Evolutionary conservation across 2,888 invertebrate genomes (phyloP).

Genomic region (Rhamnusium bicolor): DNA sequence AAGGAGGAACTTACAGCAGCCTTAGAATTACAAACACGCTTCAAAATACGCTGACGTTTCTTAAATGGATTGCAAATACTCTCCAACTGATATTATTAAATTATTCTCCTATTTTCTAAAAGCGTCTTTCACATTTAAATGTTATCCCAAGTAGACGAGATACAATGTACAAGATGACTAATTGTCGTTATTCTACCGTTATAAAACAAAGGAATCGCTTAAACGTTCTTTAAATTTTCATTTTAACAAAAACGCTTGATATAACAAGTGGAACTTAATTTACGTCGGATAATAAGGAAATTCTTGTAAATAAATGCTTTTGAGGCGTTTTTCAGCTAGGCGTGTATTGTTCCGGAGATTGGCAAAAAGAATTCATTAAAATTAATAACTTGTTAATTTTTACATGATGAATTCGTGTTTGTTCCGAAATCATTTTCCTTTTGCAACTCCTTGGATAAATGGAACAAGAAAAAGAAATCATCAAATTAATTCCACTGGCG

Average conservation of each 20-base stretch:
- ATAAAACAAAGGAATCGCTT: constrained; percentile 28
- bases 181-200: constrained; percentile 31
- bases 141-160: constrained; percentile 34
- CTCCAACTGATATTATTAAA: constrained; percentile 44
- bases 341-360: constrained; percentile 29
- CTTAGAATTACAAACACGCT: constrained; percentile 35
- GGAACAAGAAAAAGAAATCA: neutral
- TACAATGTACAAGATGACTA: constrained; percentile 37
- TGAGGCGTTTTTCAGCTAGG: constrained; percentile 19
- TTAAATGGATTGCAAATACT: constrained; percentile 46
- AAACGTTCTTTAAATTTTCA: constrained; percentile 31
- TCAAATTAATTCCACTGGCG: neutral
- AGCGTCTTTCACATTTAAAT: constrained; percentile 41
- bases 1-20: constrained; percentile 22
- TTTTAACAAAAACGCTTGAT: constrained; percentile 25
- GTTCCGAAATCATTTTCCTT: constrained; percentile 14
- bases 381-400: constrained; percentile 47
- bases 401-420: constrained; percentile 37
- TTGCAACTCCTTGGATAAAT: constrained; percentile 1
- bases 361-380: constrained; percentile 41
- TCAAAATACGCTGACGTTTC: constrained; percentile 34
- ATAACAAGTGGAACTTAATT: constrained; percentile 35
- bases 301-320: constrained; percentile 34
- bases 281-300: constrained; percentile 28
- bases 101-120: constrained; percentile 41